phyloP scores from a whole-genome alignment of 2,113 vertebrate species.

The Caloenas nicobarica region DNA sequence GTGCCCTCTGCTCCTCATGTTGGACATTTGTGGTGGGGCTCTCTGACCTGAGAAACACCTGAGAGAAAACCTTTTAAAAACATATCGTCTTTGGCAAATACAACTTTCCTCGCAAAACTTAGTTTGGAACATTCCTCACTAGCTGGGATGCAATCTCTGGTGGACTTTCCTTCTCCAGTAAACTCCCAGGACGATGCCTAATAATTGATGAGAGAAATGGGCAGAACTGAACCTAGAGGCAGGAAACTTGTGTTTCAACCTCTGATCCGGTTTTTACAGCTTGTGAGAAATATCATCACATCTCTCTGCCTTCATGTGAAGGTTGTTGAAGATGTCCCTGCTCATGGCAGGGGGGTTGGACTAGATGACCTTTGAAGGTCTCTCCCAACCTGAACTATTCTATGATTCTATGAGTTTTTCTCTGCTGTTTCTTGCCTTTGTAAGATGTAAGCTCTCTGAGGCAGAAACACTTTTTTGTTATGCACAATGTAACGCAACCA shows the following conservation, averaged over 20 bases:
- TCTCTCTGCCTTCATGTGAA: not conserved
- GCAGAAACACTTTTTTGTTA: not conserved
- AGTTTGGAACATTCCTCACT: not conserved
- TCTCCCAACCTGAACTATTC: too few species aligned
- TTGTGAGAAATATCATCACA: not conserved
- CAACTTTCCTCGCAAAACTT: not conserved
- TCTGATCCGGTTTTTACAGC: not conserved
- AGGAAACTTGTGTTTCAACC: not conserved
- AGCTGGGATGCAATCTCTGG: not conserved
- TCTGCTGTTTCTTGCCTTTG: not conserved
- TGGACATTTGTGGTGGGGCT: not conserved
- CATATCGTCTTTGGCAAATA: not conserved
- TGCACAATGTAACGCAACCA: rapidly evolving
- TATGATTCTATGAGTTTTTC: not conserved
- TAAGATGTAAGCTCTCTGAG: not conserved
- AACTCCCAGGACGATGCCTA: not conserved
- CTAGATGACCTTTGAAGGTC: too few species aligned
- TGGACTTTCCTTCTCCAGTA: not conserved
- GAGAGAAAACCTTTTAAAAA: not conserved
- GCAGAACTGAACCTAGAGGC: not conserved
- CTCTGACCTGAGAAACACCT: not conserved
- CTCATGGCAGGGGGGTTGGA: too few species aligned
- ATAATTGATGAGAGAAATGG: not conserved
- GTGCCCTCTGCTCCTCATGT: not conserved
- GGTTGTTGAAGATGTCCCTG: too few species aligned